Evolutionary conservation across 2,888 invertebrate genomes (phyloP).

Genomic region (Plagodis pulveraria): DNA sequence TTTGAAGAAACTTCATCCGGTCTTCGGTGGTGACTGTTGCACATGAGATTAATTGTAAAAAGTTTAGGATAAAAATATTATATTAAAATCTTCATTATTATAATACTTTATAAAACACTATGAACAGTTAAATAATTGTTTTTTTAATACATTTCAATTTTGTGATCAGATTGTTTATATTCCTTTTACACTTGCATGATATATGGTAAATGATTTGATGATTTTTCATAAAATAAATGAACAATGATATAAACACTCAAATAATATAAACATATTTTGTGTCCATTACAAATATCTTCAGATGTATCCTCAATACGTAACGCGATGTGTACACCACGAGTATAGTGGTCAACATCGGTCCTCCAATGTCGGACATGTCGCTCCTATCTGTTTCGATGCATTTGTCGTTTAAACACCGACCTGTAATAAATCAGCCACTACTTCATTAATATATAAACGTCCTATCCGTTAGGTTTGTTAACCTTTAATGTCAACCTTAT

Average conservation of each 20-base stretch:
- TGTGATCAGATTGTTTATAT: too few species aligned
- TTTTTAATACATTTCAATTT: too few species aligned
- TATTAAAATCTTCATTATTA: too few species aligned
- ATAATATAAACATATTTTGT: neutral
- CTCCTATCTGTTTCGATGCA: conserved; percentile 85
- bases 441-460: conserved; percentile 40
- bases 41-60: conserved; percentile 49
- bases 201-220: too few species aligned
- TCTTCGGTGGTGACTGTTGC: conserved; percentile 56
- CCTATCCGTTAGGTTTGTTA: conserved; percentile 32
- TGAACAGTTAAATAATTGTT: too few species aligned
- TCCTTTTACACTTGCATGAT: too few species aligned
- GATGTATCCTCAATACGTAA: conserved; percentile 36
- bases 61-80: too few species aligned
- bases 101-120: neutral
- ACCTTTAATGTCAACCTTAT: conserved; percentile 39
- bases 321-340: conserved; percentile 56
- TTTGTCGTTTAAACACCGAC: conserved; percentile 85
- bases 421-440: conserved; percentile 82
- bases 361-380: conserved; percentile 83
- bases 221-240: too few species aligned
- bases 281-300: conserved; percentile 14
- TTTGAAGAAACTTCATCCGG: conserved; percentile 81
- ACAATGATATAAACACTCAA: neutral
- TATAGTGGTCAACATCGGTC: conserved; percentile 80